Base-by-base conservation (phyloP, 1,140 invertebrate species). In the Camponotus pennsylvanicus region DNA sequence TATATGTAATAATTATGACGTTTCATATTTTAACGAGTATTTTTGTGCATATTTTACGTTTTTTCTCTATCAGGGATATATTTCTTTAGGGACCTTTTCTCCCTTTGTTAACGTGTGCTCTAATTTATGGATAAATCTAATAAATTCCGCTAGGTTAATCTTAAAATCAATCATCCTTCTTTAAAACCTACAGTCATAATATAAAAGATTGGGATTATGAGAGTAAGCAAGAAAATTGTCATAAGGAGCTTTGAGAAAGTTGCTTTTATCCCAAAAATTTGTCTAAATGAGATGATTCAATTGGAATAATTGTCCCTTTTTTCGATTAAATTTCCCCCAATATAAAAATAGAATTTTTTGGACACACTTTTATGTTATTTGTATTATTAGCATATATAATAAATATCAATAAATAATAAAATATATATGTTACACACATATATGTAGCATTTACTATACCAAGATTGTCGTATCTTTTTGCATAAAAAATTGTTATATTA, bases 101-200 rank as follows among this genome's bases (percentile, higher is more conserved):
- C 5, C 49, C 67, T 66, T 67, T 73, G 27, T 40, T 45, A 86
- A 79, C 49, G 64, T 79, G 69, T 82, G 78, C 75, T 86, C 87
- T 92, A 90, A 92, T 92, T 89, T 86, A 55, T 89, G 59, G 63
- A 79, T 66, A 45, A 91, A 90, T 88, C 86, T 90, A 93, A 92
- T 93, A 92, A 91, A 89, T 93, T 92, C 89, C 89, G 82, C 61
- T 92, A 91, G 87, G 87, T 93, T 93, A 91, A 92, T 88, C 89
- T 77, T 91, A 90, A 89, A 3, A 91, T 92, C 87, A 85, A 37
- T 32, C 80, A 32, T 85, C 66, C 82, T 67, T 42, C 7, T 59
- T 34, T 27, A 27, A 27, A 18, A 18, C 42, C 32, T 34, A 32
- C 49, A 49, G n/a, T 63, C 40, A 64, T 57, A 70, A 87, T 59